phyloP scores from a whole-genome alignment of 2,113 vertebrate genomes.

The Chrysochloris asiatica region DNA sequence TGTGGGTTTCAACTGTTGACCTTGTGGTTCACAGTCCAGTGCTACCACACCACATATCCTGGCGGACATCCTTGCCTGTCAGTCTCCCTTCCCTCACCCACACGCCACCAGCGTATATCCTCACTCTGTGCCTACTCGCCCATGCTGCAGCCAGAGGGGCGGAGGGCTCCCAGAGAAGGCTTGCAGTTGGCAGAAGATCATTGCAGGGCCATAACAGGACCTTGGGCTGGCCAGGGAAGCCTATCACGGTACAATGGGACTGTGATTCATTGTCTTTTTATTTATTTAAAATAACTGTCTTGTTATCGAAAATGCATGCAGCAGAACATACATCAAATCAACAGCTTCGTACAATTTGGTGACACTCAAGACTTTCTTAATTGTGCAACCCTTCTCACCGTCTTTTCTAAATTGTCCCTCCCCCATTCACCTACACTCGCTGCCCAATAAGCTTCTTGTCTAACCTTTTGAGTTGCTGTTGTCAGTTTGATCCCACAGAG shows the following conservation, averaged over 20 bases:
- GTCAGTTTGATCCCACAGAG: background rate
- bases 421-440: background rate
- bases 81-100: background rate
- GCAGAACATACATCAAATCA: background rate
- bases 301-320: background rate
- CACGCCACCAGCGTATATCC: too few species aligned
- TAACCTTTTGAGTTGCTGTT: background rate
- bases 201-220: background rate
- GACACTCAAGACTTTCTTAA: background rate
- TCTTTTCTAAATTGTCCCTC: background rate
- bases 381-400: background rate
- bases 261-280: background rate
- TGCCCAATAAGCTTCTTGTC: background rate
- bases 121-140: too few species aligned
- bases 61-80: background rate
- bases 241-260: background rate
- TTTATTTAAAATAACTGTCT: background rate
- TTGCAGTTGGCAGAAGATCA: too few species aligned
- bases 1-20: too few species aligned
- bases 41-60: too few species aligned
- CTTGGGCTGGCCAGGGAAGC: background rate
- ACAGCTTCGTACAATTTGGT: background rate
- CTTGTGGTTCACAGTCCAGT: too few species aligned
- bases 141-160: background rate
- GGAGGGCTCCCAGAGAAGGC: background rate